phyloP scores from a whole-genome alignment of 1,140 invertebrate genomes.

The Mactra quadrangularis region DNA sequence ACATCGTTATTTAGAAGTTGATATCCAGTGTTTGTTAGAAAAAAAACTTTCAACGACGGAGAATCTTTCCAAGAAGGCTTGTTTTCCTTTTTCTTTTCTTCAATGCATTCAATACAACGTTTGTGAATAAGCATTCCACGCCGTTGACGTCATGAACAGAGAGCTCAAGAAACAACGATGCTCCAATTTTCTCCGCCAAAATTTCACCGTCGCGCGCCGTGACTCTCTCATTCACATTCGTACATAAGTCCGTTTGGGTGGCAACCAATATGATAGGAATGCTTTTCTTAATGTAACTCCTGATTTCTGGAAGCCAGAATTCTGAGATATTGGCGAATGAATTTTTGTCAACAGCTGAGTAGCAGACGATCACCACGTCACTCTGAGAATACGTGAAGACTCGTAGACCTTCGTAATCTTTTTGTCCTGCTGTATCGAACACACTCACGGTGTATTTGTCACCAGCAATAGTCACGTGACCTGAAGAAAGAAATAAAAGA shows the following conservation, averaged over 20 bases:
- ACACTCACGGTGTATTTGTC: slow-evolving; percentile 43
- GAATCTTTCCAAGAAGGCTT: slow-evolving; percentile 62
- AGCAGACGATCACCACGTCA: slow-evolving; percentile 99
- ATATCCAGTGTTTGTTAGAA: no score
- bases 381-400: slow-evolving; percentile 51
- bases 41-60: slow-evolving; percentile 37
- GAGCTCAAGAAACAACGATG: slow-evolving; percentile 95
- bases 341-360: slow-evolving; percentile 98
- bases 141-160: slow-evolving; percentile 95
- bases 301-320: slow-evolving; percentile 87
- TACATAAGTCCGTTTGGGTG: slow-evolving; percentile 78
- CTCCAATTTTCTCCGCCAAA: slow-evolving; percentile 88
- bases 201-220: slow-evolving; percentile 88
- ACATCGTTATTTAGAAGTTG: no score
- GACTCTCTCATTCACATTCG: slow-evolving; percentile 89
- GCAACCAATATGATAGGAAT: slow-evolving; percentile 93
- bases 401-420: slow-evolving; percentile 48
- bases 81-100: slow-evolving; percentile 73
- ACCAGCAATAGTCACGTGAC: slow-evolving; percentile 18
- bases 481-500: slow-evolving; percentile 29
- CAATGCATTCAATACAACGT: slow-evolving; percentile 92
- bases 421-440: slow-evolving; percentile 52
- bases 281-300: slow-evolving; percentile 79
- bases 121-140: slow-evolving; percentile 95
- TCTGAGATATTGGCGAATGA: slow-evolving; percentile 99